Evolutionary conservation across 1,140 invertebrate genomes (phyloP).

Genomic region (Drosophila sturtevanti): DNA sequence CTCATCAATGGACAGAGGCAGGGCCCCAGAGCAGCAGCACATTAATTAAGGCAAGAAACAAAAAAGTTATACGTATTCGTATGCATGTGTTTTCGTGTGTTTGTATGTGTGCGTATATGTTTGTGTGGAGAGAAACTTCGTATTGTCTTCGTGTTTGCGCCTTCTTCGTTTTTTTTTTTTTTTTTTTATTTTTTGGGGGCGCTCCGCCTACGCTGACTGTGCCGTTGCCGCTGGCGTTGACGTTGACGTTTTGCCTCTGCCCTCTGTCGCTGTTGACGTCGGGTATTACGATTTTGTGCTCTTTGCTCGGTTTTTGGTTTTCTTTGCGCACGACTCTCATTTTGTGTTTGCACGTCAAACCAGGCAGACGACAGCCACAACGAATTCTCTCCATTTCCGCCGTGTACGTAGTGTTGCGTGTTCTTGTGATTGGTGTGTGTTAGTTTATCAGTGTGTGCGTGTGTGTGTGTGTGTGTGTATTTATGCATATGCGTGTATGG

Average conservation of each 20-base stretch:
- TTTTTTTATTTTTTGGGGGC: slow-evolving; percentile 47
- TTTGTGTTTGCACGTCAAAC: slow-evolving; percentile 77
- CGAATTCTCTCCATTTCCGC: slow-evolving; percentile 42
- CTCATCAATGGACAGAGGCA: slow-evolving; percentile 71
- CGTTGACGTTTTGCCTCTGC: background rate
- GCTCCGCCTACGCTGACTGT: slow-evolving; percentile 15
- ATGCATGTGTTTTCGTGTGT: slow-evolving; percentile 15
- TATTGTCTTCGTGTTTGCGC: slow-evolving; percentile 60
- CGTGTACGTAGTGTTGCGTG: slow-evolving; percentile 13
- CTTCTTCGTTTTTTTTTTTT: slow-evolving; percentile 48
- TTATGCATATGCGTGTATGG: background rate
- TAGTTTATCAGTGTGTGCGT: background rate
- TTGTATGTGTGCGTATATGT: slow-evolving; percentile 4
- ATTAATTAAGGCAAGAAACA: slow-evolving; percentile 70
- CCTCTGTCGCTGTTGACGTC: slow-evolving; percentile 21
- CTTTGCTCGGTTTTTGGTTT: slow-evolving; percentile 70
- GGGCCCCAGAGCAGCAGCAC: slow-evolving; percentile 33
- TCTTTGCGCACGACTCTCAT: slow-evolving; percentile 79
- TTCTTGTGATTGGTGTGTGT: background rate
- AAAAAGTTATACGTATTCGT: slow-evolving; percentile 47
- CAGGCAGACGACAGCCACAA: slow-evolving; percentile 63
- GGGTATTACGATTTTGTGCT: slow-evolving; percentile 33
- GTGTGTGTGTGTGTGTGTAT: background rate
- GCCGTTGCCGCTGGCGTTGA: slow-evolving; percentile 13
- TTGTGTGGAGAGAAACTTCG: slow-evolving; percentile 52